Conservation (phyloP, 2,888 invertebrate species). For the Oligia fasciuncula region DNA sequence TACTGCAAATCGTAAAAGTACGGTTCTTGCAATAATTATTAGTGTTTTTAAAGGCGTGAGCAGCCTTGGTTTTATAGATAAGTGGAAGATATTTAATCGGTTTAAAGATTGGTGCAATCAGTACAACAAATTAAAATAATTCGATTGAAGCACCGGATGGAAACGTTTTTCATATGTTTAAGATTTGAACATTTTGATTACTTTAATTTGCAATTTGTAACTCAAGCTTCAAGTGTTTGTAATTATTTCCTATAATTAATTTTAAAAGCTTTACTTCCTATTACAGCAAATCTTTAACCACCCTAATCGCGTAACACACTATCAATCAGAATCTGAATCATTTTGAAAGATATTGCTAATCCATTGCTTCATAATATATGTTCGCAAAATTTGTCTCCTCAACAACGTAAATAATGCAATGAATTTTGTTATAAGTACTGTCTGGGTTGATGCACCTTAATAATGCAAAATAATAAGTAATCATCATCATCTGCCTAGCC, state of each 20-base stretch:
- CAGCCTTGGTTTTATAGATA: slow-evolving; percentile 44
- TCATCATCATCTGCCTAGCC: no score
- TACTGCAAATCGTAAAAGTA: slow-evolving; percentile 40
- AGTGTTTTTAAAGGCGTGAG: slow-evolving; percentile 19
- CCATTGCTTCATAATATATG: no score
- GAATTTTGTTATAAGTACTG: no score
- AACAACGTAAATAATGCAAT: no score
- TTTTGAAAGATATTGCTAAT: no score
- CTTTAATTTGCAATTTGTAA: not conserved
- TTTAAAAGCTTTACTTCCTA: no score
- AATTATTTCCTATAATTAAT: no score
- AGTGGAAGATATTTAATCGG: slow-evolving; percentile 26
- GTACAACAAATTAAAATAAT: slow-evolving; percentile 35
- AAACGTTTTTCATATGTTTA: not conserved
- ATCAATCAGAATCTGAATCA: no score
- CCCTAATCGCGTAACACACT: no score
- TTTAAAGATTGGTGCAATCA: slow-evolving; percentile 22
- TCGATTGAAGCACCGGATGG: slow-evolving; percentile 3
- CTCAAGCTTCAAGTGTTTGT: no score
- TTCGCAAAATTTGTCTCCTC: no score
- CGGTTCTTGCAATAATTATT: slow-evolving; percentile 19
- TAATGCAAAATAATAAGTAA: not conserved
- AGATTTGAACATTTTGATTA: not conserved
- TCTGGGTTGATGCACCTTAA: not conserved
- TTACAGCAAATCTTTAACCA: no score